phyloP scores from a whole-genome alignment of 2,113 vertebrate genomes.

The Ciconia stormi region DNA sequence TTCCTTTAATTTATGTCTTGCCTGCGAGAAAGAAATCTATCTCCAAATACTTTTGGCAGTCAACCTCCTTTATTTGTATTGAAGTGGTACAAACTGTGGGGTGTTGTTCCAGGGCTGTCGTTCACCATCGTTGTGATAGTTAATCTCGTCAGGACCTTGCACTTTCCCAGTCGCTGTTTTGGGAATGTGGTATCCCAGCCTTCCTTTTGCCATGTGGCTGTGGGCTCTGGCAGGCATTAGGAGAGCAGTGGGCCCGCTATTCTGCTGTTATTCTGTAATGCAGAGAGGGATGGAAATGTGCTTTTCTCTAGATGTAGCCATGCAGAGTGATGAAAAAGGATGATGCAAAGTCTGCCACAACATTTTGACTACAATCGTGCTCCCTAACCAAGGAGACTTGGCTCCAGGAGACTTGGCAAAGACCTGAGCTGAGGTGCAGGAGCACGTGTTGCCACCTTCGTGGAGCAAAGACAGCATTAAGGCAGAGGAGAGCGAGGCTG shows the following conservation, averaged over 20 bases:
- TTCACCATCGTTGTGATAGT: neutral
- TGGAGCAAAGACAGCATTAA: neutral
- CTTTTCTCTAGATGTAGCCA: neutral
- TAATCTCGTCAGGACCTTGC: neutral
- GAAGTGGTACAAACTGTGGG: neutral
- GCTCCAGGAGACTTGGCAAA: neutral
- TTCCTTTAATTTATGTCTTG: slow-evolving; percentile 38
- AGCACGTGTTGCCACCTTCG: fast-evolving
- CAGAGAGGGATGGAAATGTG: neutral
- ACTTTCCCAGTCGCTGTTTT: neutral
- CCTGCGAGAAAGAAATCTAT: neutral
- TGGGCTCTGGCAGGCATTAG: neutral
- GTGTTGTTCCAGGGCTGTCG: neutral
- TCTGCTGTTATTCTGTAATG: neutral
- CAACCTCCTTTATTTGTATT: neutral
- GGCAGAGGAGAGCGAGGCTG: neutral
- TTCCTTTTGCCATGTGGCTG: neutral
- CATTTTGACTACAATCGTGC: fast-evolving
- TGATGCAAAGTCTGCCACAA: neutral
- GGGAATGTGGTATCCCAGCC: neutral
- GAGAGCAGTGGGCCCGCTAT: fast-evolving
- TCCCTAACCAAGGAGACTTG: neutral
- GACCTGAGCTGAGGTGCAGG: neutral
- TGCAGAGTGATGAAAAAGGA: neutral
- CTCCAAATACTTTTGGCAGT: slow-evolving; percentile 10